phyloP scores from a whole-genome alignment of 2,113 vertebrate species.

The Mormyrus lacerda region DNA sequence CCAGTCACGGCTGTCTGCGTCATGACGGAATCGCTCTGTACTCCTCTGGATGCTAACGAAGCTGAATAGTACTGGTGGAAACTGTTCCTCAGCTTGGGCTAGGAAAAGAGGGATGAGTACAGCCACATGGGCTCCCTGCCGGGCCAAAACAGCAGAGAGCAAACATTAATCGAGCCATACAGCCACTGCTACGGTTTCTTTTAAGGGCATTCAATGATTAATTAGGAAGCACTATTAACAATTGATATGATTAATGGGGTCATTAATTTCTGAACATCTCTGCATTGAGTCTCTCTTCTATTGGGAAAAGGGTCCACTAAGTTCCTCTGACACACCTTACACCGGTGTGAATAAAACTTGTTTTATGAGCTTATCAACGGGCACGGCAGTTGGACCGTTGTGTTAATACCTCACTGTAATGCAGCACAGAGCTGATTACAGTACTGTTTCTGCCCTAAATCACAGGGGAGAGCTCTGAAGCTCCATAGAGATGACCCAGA shows the following conservation, averaged over 20 bases:
- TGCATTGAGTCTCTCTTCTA: neutral
- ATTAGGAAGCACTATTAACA: neutral
- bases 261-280: conserved; percentile 13
- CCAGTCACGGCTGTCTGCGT: neutral
- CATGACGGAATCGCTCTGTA: neutral
- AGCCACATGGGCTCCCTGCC: neutral
- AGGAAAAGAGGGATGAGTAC: neutral
- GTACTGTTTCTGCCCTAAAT: neutral
- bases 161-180: conserved; percentile 12
- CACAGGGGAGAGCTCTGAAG: neutral
- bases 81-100: neutral
- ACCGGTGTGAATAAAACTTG: neutral
- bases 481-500: neutral
- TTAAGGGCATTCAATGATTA: conserved; percentile 3
- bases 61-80: neutral
- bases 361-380: neutral
- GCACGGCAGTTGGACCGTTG: neutral
- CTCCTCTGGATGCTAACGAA: conserved; percentile 4
- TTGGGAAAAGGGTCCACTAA: neutral
- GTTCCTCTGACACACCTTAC: neutral
- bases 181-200: neutral
- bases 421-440: neutral
- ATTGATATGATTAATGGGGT: conserved; percentile 13
- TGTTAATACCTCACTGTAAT: neutral
- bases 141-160: neutral